These are phyloP conservation scores for Chloebia gouldiae DNA, from an alignment of 2,113 vertebrate genomes.

Conservation along the genomic window DNA sequence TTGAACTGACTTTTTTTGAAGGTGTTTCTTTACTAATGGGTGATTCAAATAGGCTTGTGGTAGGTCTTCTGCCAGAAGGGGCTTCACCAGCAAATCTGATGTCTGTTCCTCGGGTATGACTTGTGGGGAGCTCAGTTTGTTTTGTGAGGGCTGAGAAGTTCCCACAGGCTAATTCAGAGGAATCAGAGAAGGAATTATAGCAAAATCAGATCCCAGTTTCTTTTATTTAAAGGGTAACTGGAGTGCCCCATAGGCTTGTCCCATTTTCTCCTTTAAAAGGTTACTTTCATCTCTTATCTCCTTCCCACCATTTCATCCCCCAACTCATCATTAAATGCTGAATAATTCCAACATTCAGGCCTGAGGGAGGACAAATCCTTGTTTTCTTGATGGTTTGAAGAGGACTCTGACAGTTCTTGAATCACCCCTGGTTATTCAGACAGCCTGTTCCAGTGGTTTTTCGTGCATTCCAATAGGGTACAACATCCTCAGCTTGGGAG, in stretches of 20 bases:
- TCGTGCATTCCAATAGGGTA: background rate
- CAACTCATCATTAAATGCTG: background rate
- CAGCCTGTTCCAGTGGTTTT: background rate
- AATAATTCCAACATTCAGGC: background rate
- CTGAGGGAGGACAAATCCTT: background rate
- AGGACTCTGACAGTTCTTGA: background rate
- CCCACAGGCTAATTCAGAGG: background rate
- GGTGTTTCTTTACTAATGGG: background rate
- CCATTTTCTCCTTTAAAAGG: background rate
- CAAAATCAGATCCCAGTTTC: background rate
- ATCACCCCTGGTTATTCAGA: background rate
- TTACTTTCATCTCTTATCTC: conserved; percentile 24
- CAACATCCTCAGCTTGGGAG: background rate
- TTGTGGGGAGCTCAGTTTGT: background rate
- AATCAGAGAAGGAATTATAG: background rate
- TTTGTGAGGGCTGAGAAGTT: background rate
- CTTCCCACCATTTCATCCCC: background rate
- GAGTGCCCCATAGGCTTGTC: background rate
- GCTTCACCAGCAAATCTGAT: background rate
- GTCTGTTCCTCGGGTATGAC: background rate
- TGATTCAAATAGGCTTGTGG: background rate
- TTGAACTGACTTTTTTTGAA: background rate
- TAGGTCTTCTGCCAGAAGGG: background rate
- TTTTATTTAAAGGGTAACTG: background rate
- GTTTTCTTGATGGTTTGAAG: background rate